Percentiles rank a stretch among this genome's conserved stretches.
These are phyloP conservation scores for Eriosoma lanigerum DNA, from an alignment of 1,140 invertebrate species.

Conservation along the genomic window DNA sequence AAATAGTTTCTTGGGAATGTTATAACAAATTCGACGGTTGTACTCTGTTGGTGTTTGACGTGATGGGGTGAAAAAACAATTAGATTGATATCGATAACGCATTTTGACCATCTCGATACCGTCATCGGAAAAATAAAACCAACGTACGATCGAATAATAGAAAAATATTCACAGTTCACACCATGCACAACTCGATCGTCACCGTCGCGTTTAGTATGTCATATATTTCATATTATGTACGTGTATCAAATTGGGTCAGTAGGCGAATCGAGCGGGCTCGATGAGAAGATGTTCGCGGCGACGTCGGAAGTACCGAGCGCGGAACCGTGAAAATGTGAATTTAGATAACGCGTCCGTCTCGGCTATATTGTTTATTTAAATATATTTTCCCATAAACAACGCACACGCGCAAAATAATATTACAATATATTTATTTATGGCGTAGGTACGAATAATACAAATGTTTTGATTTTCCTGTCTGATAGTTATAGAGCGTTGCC, in stretches of 20 bases:
- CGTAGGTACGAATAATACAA: conserved; percentile 27
- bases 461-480: no score
- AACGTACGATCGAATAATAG: background rate
- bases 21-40: no score
- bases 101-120: no score
- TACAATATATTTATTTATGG: no score
- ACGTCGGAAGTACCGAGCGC: background rate
- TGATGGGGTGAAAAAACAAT: no score
- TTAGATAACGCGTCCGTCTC: conserved; percentile 42
- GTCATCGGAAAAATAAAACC: no score
- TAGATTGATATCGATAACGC: no score
- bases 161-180: conserved; percentile 3
- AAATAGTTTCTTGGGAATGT: no score
- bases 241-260: conserved; percentile 40
- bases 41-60: no score
- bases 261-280: conserved; percentile 35
- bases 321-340: conserved; percentile 46
- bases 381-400: conserved; percentile 19
- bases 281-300: background rate
- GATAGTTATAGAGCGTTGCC: no score
- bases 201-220: conserved; percentile 18
- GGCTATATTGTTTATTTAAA: conserved; percentile 51
- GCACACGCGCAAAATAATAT: background rate
- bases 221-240: background rate
- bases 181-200: background rate